Percentiles rank a stretch among this genome's conserved stretches.
Evolutionary conservation across 2,797 vertebrate genomes (phyloP).

Genomic region (Galagoides demidoff): DNA sequence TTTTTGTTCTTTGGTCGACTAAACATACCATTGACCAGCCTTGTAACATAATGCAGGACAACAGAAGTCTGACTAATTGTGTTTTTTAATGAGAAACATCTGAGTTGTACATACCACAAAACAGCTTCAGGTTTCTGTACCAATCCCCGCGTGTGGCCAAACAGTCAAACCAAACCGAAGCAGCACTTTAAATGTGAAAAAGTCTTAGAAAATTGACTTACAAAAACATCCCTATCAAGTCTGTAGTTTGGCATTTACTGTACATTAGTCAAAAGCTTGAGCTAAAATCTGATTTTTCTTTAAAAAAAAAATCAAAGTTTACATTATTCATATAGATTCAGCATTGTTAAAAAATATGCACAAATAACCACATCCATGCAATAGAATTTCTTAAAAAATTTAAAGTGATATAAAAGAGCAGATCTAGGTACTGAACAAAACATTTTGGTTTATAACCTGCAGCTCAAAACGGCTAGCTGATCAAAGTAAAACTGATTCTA

Average conservation of each 20-base stretch:
- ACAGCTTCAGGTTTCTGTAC: conserved; percentile 69
- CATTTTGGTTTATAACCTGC: conserved; percentile 66
- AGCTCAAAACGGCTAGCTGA: conserved; percentile 11
- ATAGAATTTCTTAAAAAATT: conserved; percentile 82
- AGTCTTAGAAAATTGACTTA: conserved; percentile 82
- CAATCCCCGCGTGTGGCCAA: background rate
- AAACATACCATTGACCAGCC: background rate
- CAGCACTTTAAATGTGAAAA: conserved; percentile 79
- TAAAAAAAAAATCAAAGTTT: conserved; percentile 85
- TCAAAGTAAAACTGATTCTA: conserved; percentile 65
- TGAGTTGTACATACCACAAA: conserved; percentile 79
- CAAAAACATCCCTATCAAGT: conserved; percentile 83
- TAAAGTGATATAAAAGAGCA: conserved; percentile 81
- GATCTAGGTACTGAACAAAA: conserved; percentile 69
- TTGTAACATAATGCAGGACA: conserved; percentile 29
- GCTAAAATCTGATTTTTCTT: conserved; percentile 75
- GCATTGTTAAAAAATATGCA: conserved; percentile 86
- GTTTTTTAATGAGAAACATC: conserved; percentile 85
- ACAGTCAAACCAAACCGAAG: conserved; percentile 65
- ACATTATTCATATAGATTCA: conserved; percentile 85
- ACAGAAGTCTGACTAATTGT: conserved; percentile 25
- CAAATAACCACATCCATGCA: conserved; percentile 85
- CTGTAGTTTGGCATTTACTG: conserved; percentile 85
- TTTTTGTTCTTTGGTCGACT: background rate
- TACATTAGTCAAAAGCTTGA: conserved; percentile 86